Evolutionary conservation across 2,113 vertebrate genomes (phyloP).

Genomic region (Callorhinus ursinus): DNA sequence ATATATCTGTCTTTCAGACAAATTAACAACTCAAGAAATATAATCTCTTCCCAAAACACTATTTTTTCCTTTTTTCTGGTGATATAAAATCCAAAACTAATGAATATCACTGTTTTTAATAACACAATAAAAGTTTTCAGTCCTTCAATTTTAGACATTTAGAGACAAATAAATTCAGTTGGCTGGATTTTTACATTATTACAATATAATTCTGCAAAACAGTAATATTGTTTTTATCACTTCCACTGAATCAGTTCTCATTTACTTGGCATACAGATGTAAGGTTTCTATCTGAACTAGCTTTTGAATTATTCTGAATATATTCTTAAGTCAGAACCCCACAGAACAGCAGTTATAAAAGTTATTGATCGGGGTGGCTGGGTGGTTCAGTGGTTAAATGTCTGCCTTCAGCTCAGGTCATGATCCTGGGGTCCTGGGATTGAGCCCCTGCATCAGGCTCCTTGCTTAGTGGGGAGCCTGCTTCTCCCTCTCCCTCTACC

Average conservation of each 20-base stretch:
- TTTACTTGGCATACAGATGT: background rate
- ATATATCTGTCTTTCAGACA: background rate
- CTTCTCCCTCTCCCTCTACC: background rate
- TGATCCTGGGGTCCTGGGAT: background rate
- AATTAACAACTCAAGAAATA: constrained; percentile 37
- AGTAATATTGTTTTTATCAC: background rate
- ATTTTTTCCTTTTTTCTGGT: background rate
- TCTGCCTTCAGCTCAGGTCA: background rate
- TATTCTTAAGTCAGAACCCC: background rate
- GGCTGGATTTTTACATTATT: background rate
- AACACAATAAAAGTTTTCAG: background rate
- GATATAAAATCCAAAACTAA: background rate
- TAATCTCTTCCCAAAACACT: background rate
- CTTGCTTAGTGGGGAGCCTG: background rate
- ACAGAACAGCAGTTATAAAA: background rate
- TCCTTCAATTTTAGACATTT: constrained; percentile 14
- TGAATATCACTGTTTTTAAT: constrained; percentile 12
- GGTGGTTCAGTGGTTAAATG: background rate
- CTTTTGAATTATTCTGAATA: background rate
- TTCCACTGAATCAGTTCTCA: background rate
- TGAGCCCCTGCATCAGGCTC: background rate
- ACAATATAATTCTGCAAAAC: background rate
- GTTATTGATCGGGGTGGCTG: background rate
- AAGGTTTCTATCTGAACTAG: background rate
- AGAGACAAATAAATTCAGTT: constrained; percentile 17